Evolutionary conservation across 2,113 vertebrate species (phyloP), one percentile per base, ranked within the genome.

Genomic region (Cranoglanis bouderius): DNA sequence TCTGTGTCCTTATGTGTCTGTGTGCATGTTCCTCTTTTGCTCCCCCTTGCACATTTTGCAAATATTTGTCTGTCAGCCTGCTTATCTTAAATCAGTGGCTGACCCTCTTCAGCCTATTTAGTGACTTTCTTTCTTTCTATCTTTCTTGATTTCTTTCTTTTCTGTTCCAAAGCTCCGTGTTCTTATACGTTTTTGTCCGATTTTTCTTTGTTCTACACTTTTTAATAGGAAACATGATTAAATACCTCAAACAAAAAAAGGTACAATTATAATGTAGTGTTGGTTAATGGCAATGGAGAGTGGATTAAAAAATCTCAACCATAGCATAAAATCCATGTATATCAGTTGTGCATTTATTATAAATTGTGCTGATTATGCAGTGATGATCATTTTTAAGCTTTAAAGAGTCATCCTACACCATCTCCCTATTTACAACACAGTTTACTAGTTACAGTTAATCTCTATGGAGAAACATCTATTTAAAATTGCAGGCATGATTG

Each of bases 21-120:
- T 49, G 75, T 77, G 75, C 26, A 49, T n/a, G 12, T 18, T 12
- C 10, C 24, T 49, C 4, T 49, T 43, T 75, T 78, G 10, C 43
- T 78, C 26, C 43, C 75, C 24, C 13, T 49, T 65, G 40, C 53
- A 88, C 53, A 88, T 88, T 85, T 85, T 88, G 84, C 26, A 65
- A 90, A 90, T 90, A 85, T 81, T 90, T 90, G 75, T 55, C 89
- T 75, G 65, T 82, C 83, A 82, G 63, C 40, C 75, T 85, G 74
- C 82, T 90, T 90, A 88, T 90, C 86, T 72, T 67, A 85, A 70
- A 90, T 90, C 82, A 78, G 32, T 53, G 65, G 29, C 49, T 32
- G 26, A 51, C 46, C 81, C 43, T 19, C 32, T 21, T 4, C 0
- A 40, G 83, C 9, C 24, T 0, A 0, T 10, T 43, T 51, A 16